A percentile compares a stretch with the other conserved stretches of the same genome.
Evolutionary conservation across 1,140 invertebrate species (phyloP).

Genomic region (Steinernema feltiae): DNA sequence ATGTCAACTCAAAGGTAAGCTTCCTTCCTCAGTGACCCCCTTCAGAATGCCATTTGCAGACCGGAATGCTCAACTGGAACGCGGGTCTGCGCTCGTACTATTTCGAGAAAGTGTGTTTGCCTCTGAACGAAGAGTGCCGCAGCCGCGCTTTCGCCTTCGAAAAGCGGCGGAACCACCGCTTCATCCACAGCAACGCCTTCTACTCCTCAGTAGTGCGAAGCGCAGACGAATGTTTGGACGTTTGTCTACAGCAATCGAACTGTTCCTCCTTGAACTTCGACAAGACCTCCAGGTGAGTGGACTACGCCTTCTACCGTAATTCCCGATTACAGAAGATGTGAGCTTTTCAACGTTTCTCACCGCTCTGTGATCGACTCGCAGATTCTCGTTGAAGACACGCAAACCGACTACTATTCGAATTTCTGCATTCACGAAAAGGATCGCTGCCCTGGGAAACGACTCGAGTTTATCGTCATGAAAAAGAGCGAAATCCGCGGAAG

Average conservation of each 20-base stretch:
- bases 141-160: neutral
- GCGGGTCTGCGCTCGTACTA: neutral
- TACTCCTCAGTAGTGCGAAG: neutral
- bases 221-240: neutral
- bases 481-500: conserved; percentile 23
- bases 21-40: neutral
- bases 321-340: neutral
- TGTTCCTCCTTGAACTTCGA: neutral
- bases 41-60: neutral
- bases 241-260: neutral
- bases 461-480: conserved; percentile 40
- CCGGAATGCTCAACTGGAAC: conserved; percentile 1
- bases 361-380: neutral
- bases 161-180: neutral
- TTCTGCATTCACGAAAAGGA: conserved; percentile 16
- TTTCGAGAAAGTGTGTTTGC: neutral
- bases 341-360: neutral
- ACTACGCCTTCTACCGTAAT: neutral
- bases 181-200: neutral
- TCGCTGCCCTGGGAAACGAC: conserved; percentile 10
- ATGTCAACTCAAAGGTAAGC: neutral
- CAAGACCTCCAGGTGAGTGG: neutral
- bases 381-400: neutral
- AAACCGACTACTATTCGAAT: neutral
- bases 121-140: neutral